Evolutionary conservation across 1,140 invertebrate genomes (phyloP), one percentile per base, ranked within the genome.

Genomic region (Matsumurasca onukii): DNA sequence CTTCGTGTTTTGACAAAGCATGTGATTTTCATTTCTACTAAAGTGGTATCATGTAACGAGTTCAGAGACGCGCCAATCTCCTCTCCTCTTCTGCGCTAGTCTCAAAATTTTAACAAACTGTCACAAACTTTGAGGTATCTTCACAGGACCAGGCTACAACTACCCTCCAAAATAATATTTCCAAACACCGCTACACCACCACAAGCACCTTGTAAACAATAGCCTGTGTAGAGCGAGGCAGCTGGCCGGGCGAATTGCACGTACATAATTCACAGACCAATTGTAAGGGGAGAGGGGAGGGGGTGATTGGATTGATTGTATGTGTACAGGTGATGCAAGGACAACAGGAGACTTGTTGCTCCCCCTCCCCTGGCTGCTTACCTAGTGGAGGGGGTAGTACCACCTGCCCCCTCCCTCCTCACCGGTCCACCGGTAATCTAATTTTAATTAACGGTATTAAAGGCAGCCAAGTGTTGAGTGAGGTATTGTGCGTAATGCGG

Each of bases 361-460:
- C 3, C 55, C 55, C 55, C n/a, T 17, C 34, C 34, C 34, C 34
- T n/a, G n/a, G n/a, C n/a, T n/a, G n/a, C 34, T 39, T 17, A 39
- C 34, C 34, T 17, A 39, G 5, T 39, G n/a, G n/a, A n/a, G n/a
- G n/a, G n/a, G n/a, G 49, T 45, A 51, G 22, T 59, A 27, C n/a
- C 55, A 59, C 55, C 55, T 29, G 24, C 55, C 55, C 55, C 55
- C 55, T 29, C 55, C 25, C 55, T 2, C 15, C 55, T 3, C 5
- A 12, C 20, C 55, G 15, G 25, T 27, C 25, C 15, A 59, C 22
- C 55, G n/a, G 55, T 59, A 59, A 59, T 59, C 55, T 59, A 22
- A 29, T 59, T 59, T 59, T 59, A 59, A 59, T 59, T 27, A 52
- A 59, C 55, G 25, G 55, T 27, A 59, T 59, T 59, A 59, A 27